phyloP scores from a whole-genome alignment of 2,888 invertebrate genomes.

The Cataglyphis livida region DNA sequence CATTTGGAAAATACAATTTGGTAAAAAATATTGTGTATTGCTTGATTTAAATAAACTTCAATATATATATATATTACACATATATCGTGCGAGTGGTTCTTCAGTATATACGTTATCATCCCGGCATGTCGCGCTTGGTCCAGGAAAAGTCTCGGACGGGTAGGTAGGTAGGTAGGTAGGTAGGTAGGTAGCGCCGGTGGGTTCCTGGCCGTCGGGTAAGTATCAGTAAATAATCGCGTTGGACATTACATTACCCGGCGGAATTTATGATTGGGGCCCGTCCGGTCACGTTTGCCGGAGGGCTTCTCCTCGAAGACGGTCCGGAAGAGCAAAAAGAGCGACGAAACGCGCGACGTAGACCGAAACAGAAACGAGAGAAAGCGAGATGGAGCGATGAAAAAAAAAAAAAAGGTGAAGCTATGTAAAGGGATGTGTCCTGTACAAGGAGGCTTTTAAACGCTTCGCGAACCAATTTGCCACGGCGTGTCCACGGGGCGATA shows the following conservation, averaged over 20 bases:
- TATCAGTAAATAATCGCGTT: conserved; percentile 84
- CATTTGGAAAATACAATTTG: neutral
- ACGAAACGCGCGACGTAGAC: conserved; percentile 30
- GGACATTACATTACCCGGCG: conserved; percentile 83
- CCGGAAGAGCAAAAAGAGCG: conserved; percentile 69
- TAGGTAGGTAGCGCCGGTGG: conserved; percentile 67
- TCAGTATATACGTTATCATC: neutral
- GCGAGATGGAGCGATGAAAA: conserved; percentile 32
- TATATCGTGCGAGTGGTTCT: neutral
- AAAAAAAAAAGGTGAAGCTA: conserved; percentile 46
- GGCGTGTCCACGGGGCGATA: conserved; percentile 77
- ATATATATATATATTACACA: neutral
- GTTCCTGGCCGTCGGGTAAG: conserved; percentile 78
- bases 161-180: neutral
- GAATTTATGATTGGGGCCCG: conserved; percentile 84
- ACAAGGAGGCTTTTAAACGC: conserved; percentile 74
- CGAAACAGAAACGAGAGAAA: conserved; percentile 38
- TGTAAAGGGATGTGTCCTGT: conserved; percentile 60
- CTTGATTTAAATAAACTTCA: neutral
- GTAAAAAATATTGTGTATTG: neutral
- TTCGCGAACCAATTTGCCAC: conserved; percentile 80
- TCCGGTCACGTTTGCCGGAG: conserved; percentile 80
- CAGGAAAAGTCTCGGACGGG: conserved; percentile 63
- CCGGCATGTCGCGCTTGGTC: conserved; percentile 8
- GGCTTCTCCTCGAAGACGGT: conserved; percentile 74